Evolutionary conservation across 2,888 invertebrate species (phyloP).

Genomic region (Argyra leucocephala): DNA sequence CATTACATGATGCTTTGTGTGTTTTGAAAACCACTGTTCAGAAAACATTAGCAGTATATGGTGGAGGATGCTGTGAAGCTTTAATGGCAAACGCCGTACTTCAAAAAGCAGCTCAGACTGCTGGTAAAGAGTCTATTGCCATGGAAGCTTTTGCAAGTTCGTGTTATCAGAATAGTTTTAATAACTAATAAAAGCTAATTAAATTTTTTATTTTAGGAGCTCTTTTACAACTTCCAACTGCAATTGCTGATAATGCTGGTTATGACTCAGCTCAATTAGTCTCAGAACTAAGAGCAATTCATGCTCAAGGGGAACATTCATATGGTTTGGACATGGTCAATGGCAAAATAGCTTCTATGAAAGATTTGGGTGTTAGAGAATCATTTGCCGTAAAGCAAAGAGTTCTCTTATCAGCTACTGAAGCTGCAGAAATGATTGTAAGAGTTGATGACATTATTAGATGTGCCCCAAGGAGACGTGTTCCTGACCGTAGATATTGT

Average conservation of each 20-base stretch:
- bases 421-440: slow-evolving; percentile 98
- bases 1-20: slow-evolving; percentile 95
- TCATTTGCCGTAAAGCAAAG: slow-evolving; percentile 95
- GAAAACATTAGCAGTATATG: slow-evolving; percentile 82
- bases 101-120: slow-evolving; percentile 70
- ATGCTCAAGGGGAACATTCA: slow-evolving; percentile 70
- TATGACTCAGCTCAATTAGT: slow-evolving; percentile 93
- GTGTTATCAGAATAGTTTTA: too few species aligned
- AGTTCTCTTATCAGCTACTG: slow-evolving; percentile 85
- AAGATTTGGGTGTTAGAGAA: slow-evolving; percentile 84
- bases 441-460: slow-evolving; percentile 95
- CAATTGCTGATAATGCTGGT: slow-evolving; percentile 97
- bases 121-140: slow-evolving; percentile 95
- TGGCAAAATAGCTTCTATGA: slow-evolving; percentile 85
- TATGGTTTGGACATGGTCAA: slow-evolving; percentile 71
- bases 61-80: slow-evolving; percentile 93
- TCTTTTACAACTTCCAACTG: slow-evolving; percentile 80
- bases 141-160: slow-evolving; percentile 84
- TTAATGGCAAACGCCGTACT: slow-evolving; percentile 92
- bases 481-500: slow-evolving; percentile 65
- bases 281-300: slow-evolving; percentile 82
- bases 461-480: slow-evolving; percentile 78
- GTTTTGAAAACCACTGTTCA: slow-evolving; percentile 91
- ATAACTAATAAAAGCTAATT: not conserved
- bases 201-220: slow-evolving; percentile 46